Percentiles rank a stretch among this genome's conserved stretches.
Conservation (phyloP, 2,888 invertebrate genomes). For the Machimus atricapillus region DNA sequence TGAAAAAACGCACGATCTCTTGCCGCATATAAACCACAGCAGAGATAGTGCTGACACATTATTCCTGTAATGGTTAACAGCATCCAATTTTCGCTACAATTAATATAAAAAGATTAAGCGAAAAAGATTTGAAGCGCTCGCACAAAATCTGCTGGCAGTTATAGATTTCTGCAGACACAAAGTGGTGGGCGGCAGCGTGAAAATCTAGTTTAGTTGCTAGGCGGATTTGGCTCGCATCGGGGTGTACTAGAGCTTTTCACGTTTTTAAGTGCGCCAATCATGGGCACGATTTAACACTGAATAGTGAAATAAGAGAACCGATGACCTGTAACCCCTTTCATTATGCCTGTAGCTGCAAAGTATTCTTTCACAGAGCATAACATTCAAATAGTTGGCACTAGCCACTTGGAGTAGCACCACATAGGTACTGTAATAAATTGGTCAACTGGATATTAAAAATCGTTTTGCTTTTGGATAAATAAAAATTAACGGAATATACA, state of each 20-base stretch:
- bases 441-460: too few relatives aligned
- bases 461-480: too few relatives aligned
- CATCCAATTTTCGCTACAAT: conserved; percentile 22
- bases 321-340: neutral
- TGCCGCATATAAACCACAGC: neutral
- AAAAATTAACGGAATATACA: too few relatives aligned
- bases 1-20: neutral
- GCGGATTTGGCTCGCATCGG: conserved; percentile 6
- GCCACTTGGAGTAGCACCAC: too few relatives aligned
- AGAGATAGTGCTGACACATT: neutral
- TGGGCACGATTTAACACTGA: neutral
- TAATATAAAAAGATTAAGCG: conserved; percentile 5
- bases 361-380: neutral
- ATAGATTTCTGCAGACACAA: neutral
- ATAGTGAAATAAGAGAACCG: neutral
- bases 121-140: neutral
- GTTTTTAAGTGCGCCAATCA: neutral
- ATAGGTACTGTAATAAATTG: too few relatives aligned
- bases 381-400: neutral
- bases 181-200: conserved; percentile 21
- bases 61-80: neutral
- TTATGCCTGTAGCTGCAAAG: neutral
- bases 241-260: neutral
- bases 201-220: conserved; percentile 29
- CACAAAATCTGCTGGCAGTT: neutral